phyloP scores from a whole-genome alignment of 92 coral and sea anemone genomes.

The Scolanthus callimorphus region DNA sequence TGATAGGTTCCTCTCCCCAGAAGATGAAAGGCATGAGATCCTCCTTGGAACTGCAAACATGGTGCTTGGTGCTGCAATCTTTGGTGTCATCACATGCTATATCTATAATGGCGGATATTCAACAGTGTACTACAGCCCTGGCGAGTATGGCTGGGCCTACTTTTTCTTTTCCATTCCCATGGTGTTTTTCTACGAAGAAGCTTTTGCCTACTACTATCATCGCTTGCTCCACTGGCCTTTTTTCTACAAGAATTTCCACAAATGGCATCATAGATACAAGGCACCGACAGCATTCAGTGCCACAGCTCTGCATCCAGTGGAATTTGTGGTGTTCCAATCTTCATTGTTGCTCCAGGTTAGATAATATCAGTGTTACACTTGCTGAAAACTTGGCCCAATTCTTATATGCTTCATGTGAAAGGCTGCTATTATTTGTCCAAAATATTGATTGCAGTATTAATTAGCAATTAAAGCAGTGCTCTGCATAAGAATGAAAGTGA shows the following conservation, averaged over 20 bases:
- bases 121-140: constrained; percentile 24
- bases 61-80: constrained; percentile 17
- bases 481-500: too few species aligned
- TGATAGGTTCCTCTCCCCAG: constrained; percentile 24
- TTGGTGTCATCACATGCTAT: constrained; percentile 32
- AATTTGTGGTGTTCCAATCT: constrained; percentile 17
- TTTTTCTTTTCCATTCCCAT: constrained; percentile 10
- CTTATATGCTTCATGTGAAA: too few species aligned
- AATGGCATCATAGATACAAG: constrained; percentile 24
- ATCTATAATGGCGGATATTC: constrained; percentile 23
- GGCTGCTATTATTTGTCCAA: too few species aligned
- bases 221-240: constrained; percentile 42
- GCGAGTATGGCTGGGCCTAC: constrained; percentile 22
- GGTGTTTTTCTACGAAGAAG: constrained; percentile 19
- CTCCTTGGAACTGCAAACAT: constrained; percentile 21
- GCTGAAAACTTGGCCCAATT: too few species aligned
- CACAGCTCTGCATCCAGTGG: constrained; percentile 32
- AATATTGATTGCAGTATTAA: too few species aligned
- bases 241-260: constrained; percentile 30
- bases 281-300: constrained; percentile 25
- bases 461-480: too few species aligned
- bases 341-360: constrained; percentile 18
- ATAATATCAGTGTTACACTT: too few species aligned
- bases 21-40: constrained; percentile 25
- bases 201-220: constrained; percentile 25